Evolutionary conservation across 2,888 invertebrate species (phyloP).

Genomic region (Lithophane ornitopus): DNA sequence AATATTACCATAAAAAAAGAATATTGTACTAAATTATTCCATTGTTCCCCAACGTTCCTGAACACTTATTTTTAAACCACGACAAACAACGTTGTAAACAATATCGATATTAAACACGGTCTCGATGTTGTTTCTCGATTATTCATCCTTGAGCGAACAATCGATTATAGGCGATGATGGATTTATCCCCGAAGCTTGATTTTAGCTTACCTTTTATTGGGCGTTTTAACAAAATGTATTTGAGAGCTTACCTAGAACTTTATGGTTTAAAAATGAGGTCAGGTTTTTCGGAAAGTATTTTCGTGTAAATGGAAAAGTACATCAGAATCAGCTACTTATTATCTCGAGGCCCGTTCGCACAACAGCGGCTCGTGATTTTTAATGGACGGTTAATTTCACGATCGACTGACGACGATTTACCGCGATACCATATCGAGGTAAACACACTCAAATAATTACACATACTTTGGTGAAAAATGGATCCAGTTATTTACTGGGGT

Average conservation of each 20-base stretch:
- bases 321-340: slow-evolving; percentile 1
- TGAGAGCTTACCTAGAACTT: slow-evolving; percentile 39
- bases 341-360: slow-evolving; percentile 31
- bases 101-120: slow-evolving; percentile 62
- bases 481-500: slow-evolving; percentile 21
- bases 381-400: slow-evolving; percentile 62
- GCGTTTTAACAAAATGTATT: slow-evolving; percentile 46
- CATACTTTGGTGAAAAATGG: slow-evolving; percentile 18
- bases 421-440: slow-evolving; percentile 29
- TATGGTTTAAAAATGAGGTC: slow-evolving; percentile 43
- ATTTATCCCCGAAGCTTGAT: slow-evolving; percentile 70
- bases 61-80: slow-evolving; percentile 53
- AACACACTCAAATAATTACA: slow-evolving; percentile 50
- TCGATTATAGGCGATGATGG: slow-evolving; percentile 81
- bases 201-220: slow-evolving; percentile 53
- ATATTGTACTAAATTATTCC: slow-evolving; percentile 31
- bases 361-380: slow-evolving; percentile 41
- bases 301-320: slow-evolving; percentile 19
- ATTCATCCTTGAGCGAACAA: slow-evolving; percentile 75
- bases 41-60: slow-evolving; percentile 25
- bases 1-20: slow-evolving; percentile 38
- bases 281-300: slow-evolving; percentile 38
- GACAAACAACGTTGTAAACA: slow-evolving; percentile 61
- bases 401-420: slow-evolving; percentile 51
- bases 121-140: slow-evolving; percentile 71